Evolutionary conservation across 2,888 invertebrate species (phyloP).

Genomic region (Cactoblastis cactorum): DNA sequence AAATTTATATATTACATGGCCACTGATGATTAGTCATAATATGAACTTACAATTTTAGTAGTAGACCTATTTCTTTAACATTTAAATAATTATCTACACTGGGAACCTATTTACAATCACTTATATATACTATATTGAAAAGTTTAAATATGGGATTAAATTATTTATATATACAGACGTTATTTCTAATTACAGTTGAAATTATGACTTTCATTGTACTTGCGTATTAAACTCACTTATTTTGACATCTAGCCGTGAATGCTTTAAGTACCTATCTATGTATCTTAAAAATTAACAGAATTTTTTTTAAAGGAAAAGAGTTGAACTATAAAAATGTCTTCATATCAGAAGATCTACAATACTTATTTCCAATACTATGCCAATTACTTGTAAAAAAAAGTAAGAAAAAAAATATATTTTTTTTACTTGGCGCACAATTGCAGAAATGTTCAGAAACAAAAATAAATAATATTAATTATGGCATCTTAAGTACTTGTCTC

Average conservation of each 20-base stretch:
- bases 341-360: neutral
- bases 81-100: conserved; percentile 52
- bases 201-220: conserved; percentile 7
- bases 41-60: conserved; percentile 36
- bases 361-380: conserved; percentile 5
- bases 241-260: neutral
- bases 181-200: conserved; percentile 34
- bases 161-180: conserved; percentile 47
- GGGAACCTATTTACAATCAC: conserved; percentile 47
- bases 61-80: conserved; percentile 23
- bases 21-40: conserved; percentile 59
- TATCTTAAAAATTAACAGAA: neutral
- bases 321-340: neutral
- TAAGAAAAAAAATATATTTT: too few species aligned
- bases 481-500: conserved; percentile 5
- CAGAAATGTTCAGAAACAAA: neutral
- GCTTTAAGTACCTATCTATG: neutral
- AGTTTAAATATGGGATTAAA: conserved; percentile 36
- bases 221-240: neutral
- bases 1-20: conserved; percentile 61
- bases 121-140: conserved; percentile 22
- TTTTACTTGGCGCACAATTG: too few species aligned
- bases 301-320: neutral
- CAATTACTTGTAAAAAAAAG: neutral
- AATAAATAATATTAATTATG: neutral